A percentile compares a stretch with the other conserved stretches of the same genome.
Conservation (phyloP, 2,113 vertebrate species). For the Connochaetes taurinus region DNA sequence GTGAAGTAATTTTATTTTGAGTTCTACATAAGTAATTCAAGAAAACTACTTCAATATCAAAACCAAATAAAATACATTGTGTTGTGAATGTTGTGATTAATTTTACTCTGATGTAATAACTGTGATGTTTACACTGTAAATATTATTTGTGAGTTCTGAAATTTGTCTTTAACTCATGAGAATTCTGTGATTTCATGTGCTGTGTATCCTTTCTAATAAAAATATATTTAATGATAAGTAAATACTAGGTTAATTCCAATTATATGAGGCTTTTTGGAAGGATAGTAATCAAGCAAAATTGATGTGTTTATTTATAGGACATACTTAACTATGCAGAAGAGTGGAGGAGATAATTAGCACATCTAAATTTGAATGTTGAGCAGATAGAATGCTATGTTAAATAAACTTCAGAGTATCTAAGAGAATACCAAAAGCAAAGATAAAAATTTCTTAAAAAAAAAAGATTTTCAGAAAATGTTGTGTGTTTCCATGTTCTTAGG, state of each 20-base stretch:
- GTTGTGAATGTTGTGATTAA: constrained; percentile 85
- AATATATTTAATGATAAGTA: constrained; percentile 79
- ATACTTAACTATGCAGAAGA: constrained; percentile 35
- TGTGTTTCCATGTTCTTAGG: neutral
- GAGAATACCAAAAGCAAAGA: neutral
- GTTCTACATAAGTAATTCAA: constrained; percentile 86
- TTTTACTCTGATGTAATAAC: constrained; percentile 88
- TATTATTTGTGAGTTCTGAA: constrained; percentile 83
- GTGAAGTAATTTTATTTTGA: constrained; percentile 82
- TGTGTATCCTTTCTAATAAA: constrained; percentile 85
- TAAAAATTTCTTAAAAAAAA: neutral
- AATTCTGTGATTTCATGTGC: constrained; percentile 79
- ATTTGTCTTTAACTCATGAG: constrained; percentile 79
- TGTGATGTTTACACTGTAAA: constrained; percentile 93
- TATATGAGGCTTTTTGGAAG: constrained; percentile 56
- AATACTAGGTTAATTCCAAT: constrained; percentile 65
- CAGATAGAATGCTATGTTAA: neutral
- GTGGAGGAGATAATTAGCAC: neutral
- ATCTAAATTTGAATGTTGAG: constrained; percentile 24
- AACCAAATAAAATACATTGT: constrained; percentile 86
- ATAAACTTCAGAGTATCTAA: constrained; percentile 25
- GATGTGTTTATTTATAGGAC: constrained; percentile 48
- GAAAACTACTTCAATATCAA: constrained; percentile 84
- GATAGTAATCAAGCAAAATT: neutral
- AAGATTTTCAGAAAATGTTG: neutral